Evolutionary conservation across 2,888 invertebrate genomes (phyloP), one percentile per base, ranked within the genome.

Genomic region (Junonia oenone): DNA sequence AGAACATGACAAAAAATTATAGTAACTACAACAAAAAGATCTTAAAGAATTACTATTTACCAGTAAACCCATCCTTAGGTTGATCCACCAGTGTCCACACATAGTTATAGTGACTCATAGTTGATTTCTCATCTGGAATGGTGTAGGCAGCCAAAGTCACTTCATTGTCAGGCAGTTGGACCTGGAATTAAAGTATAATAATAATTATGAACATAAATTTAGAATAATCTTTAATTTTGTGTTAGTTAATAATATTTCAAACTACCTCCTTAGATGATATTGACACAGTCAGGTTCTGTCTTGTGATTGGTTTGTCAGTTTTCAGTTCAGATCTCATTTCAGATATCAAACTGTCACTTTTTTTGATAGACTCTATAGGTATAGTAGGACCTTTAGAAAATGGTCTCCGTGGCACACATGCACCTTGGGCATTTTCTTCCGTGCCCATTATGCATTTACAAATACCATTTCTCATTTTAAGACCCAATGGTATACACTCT

Each of bases 61-160:
- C 91, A 73, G 90, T 90, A 66, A 90, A 93, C 14, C 93, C 93
- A n/a, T 94, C 95, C 63, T 94, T 94, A 0, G 97, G 97, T 73
- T 96, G 95, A 56, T 95, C 94, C 56, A 97, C 92, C 27, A 98
- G 90, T 14, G 94, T 95, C 98, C 98, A 98, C 22, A 95, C 94
- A 81, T 97, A 98, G 70, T 94, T 95, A 76, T 97, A 98, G 73
- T 94, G 94, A 56, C 92, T 93, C 73, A 92, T 93, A 70, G 93
- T 94, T 2, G 92, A 88, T 59, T 93, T 92, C 69, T 95, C 95
- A 62, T 94, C 93, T 6, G 96, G 96, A 14, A 95, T 92, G 1
- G 96, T 96, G 72, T 93, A 95, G 0, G 96, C 98, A 8, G 95
- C 94, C 53, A 98, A 83, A 0, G 94, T 95, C 0, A 95, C 96